Evolutionary conservation across 2,113 vertebrate species (phyloP), one percentile per base, ranked within the genome.

Genomic region (Platichthys stellatus): DNA sequence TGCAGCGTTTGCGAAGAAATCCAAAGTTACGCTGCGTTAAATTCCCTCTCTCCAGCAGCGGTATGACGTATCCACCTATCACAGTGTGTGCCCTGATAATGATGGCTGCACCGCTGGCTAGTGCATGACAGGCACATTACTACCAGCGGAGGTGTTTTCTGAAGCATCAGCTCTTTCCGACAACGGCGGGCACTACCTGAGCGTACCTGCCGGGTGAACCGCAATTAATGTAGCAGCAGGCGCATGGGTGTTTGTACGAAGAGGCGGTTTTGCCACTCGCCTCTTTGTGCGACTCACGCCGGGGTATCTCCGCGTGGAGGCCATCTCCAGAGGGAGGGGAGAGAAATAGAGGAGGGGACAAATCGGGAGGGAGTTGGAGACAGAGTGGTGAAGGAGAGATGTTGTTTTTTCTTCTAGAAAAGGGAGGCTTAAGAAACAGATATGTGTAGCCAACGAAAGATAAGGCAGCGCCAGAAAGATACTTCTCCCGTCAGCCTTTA

Each of bases 111-210:
- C 72, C 7, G 18, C 11, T 51, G 47, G 60, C 82, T 86, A 76
- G 86, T 80, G 69, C 70, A 5, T 54, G 82, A 69, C 84, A 53
- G 71, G 51, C 62, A 54, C 53, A 26, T 79, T 54, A 64, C 74
- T 26, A 24, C 47, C 71, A 69, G 38, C 38, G 0, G 28, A 11
- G 73, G 76, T 74, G 87, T 88, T 82, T 85, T 82, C 21, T 71
- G 57, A 74, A 74, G 51, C 83, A 73, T 86, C 87, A 81, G 87
- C 89, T 80, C 77, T 80, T 88, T 53, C 78, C 66, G 8, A 72
- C 83, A 56, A 71, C 3, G 43, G 53, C 45, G 62, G 13, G 68
- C 53, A 24, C 78, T 67, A 74, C 73, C 88, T 81, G 76, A 49
- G 60, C 74, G 15, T 69, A 74, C 85, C 85, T 60, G 54, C 89